These are phyloP conservation scores for Drosophila repleta DNA, from an alignment of 1,140 invertebrate genomes.

Conservation along the genomic window DNA sequence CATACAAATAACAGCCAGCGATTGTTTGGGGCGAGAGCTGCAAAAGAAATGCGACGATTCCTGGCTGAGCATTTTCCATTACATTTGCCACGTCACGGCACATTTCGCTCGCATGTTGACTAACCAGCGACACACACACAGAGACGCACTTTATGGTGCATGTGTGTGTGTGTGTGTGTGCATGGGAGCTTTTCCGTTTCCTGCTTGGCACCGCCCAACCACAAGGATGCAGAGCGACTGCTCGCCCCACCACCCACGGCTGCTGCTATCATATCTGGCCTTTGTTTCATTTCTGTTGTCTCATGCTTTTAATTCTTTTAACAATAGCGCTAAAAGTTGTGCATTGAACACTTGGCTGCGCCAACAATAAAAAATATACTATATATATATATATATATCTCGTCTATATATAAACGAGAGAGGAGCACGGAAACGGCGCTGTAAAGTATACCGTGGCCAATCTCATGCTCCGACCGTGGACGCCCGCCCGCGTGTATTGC, in stretches of 20 bases:
- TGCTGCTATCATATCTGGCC: constrained; percentile 72
- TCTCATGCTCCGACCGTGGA: constrained; percentile 20
- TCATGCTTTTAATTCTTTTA: constrained; percentile 77
- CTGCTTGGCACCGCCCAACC: constrained; percentile 36
- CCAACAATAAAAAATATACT: constrained; percentile 65
- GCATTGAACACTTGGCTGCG: constrained; percentile 78
- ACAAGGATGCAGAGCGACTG: background rate
- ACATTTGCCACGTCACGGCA: constrained; percentile 76
- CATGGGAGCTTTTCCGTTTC: constrained; percentile 71
- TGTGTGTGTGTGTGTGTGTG: constrained; percentile 11
- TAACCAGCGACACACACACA: constrained; percentile 42
- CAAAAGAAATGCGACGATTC: constrained; percentile 23
- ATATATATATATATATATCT: too few species aligned
- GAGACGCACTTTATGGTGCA: too few species aligned
- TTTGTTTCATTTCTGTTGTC: constrained; percentile 65
- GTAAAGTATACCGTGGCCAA: constrained; percentile 64
- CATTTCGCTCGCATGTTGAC: constrained; percentile 69
- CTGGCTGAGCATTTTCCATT: constrained; percentile 71
- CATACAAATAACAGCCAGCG: constrained; percentile 63
- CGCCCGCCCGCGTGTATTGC: constrained; percentile 44
- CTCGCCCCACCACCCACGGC: background rate
- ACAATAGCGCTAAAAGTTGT: constrained; percentile 81
- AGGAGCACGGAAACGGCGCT: constrained; percentile 58
- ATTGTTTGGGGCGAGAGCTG: constrained; percentile 34
- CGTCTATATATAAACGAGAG: background rate